Conservation (phyloP, 2,797 vertebrate genomes). For the Erpetoichthys calabaricus region DNA sequence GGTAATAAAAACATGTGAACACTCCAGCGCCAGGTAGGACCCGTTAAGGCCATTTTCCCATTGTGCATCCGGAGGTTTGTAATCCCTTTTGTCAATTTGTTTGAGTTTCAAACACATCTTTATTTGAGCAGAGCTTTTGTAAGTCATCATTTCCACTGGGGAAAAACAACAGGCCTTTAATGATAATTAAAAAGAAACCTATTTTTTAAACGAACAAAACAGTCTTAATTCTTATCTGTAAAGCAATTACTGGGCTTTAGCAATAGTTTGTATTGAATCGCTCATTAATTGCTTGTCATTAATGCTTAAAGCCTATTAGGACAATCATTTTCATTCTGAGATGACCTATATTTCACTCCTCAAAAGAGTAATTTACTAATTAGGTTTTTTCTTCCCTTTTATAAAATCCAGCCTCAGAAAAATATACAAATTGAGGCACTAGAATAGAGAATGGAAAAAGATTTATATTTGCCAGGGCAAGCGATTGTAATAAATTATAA, state of each 20-base stretch:
- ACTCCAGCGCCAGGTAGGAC: no score
- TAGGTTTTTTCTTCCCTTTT: neutral
- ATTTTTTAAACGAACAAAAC: neutral
- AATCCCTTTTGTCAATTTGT: no score
- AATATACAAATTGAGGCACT: neutral
- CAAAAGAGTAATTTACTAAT: neutral
- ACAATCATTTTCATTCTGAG: neutral
- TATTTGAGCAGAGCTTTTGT: neutral
- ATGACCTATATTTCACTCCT: neutral
- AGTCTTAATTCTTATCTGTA: neutral
- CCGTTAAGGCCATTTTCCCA: no score
- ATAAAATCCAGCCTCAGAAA: neutral
- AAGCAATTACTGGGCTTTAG: neutral
- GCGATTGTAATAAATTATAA: no score
- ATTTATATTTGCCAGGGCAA: no score
- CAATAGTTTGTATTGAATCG: neutral
- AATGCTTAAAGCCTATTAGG: neutral
- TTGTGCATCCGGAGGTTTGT: no score
- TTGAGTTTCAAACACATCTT: no score
- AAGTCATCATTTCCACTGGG: neutral
- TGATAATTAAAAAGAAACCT: conserved; percentile 4
- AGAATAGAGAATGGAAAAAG: no score
- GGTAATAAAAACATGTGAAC: no score
- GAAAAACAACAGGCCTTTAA: conserved; percentile 2
- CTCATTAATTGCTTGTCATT: conserved; percentile 5